phyloP scores from a whole-genome alignment of 2,888 invertebrate species.

The Parthenolecanium corni region DNA sequence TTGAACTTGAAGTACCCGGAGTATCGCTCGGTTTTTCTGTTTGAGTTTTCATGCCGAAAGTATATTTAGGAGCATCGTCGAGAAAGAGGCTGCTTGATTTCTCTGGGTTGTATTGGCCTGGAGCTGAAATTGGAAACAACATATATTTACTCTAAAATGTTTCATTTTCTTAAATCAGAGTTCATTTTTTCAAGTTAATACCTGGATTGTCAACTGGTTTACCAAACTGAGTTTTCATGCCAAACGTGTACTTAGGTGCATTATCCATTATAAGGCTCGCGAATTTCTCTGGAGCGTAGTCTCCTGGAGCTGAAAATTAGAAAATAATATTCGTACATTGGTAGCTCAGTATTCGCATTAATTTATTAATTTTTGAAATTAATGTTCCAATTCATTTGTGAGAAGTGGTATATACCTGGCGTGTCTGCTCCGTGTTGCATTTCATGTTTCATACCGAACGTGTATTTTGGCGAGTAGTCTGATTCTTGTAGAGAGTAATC shows the following conservation, averaged over 20 bases:
- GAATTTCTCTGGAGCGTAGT: conserved; percentile 42
- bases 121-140: conserved; percentile 35
- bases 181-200: too few relatives aligned
- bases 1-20: conserved; percentile 44
- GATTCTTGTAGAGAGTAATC: conserved; percentile 66
- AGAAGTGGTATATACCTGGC: conserved; percentile 57
- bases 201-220: conserved; percentile 36
- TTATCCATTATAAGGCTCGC: conserved; percentile 37
- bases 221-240: conserved; percentile 35
- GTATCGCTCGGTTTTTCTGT: conserved; percentile 45
- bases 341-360: not conserved
- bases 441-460: conserved; percentile 59
- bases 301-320: conserved; percentile 39
- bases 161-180: too few relatives aligned
- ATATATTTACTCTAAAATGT: too few relatives aligned
- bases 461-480: conserved; percentile 55
- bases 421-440: conserved; percentile 50
- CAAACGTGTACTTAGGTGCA: conserved; percentile 37
- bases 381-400: too few relatives aligned
- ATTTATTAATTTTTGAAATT: too few relatives aligned
- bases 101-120: conserved; percentile 49
- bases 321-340: not conserved
- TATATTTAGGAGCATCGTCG: conserved; percentile 46
- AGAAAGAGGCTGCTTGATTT: conserved; percentile 42
- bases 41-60: conserved; percentile 47